These are phyloP conservation scores for Trachelus stipa DNA, from an alignment of 2,888 invertebrate genomes.

Conservation along the genomic window DNA sequence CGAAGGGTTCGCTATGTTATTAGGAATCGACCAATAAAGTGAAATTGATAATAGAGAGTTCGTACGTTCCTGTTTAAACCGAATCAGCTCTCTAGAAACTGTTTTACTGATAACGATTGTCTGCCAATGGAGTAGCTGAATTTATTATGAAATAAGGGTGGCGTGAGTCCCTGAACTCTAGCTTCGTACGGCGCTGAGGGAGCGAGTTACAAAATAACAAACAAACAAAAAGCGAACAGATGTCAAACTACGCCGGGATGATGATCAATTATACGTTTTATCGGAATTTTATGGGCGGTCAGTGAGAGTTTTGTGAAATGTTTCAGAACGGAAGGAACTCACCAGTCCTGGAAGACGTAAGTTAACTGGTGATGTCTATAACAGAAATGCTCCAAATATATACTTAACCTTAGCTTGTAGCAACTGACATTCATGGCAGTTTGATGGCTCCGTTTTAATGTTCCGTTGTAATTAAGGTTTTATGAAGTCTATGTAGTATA, in stretches of 20 bases:
- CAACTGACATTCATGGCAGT: neutral
- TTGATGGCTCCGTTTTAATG: neutral
- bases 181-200: neutral
- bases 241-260: constrained; percentile 40
- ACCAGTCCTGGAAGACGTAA: constrained; percentile 41
- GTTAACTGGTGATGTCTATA: constrained; percentile 14
- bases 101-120: neutral
- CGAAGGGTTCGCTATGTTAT: neutral
- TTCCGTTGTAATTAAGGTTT: neutral
- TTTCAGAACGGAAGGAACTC: constrained; percentile 35
- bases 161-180: neutral
- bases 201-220: constrained; percentile 21
- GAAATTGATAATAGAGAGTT: neutral
- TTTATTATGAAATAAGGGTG: neutral
- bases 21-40: neutral
- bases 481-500: neutral
- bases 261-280: constrained; percentile 34
- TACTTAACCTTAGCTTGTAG: neutral
- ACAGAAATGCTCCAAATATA: neutral
- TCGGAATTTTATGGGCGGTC: constrained; percentile 15
- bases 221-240: constrained; percentile 49
- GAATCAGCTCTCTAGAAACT: neutral
- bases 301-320: constrained; percentile 31
- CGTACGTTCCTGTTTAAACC: neutral
- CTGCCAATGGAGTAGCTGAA: neutral